A percentile compares a stretch with the other conserved stretches of the same genome.
These are phyloP conservation scores for Drosophila pruinosa DNA, from an alignment of 1,140 invertebrate species.

Conservation along the genomic window DNA sequence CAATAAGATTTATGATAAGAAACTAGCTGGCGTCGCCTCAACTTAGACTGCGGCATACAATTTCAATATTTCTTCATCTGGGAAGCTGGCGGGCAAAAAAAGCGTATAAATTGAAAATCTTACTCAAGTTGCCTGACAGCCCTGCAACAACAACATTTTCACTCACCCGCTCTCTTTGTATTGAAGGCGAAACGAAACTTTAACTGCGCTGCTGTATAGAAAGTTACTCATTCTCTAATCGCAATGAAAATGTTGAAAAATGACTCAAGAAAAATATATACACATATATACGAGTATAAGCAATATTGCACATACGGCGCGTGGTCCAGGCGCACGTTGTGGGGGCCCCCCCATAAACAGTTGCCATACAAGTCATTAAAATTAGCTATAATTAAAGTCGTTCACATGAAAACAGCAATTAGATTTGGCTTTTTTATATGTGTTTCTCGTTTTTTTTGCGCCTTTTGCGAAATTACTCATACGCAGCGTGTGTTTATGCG, in stretches of 20 bases:
- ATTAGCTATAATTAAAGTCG: conserved; percentile 69
- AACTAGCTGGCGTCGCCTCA: conserved; percentile 53
- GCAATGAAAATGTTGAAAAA: conserved; percentile 11
- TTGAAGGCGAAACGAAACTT: conserved; percentile 52
- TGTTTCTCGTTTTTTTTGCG: neutral
- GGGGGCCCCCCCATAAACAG: conserved; percentile 36
- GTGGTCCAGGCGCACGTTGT: conserved; percentile 31
- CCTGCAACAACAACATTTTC: neutral
- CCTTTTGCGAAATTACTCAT: conserved; percentile 41
- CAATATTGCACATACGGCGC: conserved; percentile 61
- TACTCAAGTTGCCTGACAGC: conserved; percentile 65
- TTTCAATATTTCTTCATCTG: conserved; percentile 78
- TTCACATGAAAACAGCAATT: conserved; percentile 59
- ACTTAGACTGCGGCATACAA: conserved; percentile 43
- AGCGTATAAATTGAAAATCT: conserved; percentile 72
- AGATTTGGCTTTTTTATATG: conserved; percentile 29
- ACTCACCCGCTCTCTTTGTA: conserved; percentile 33
- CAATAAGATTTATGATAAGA: conserved; percentile 71
- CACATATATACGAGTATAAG: too few species aligned
- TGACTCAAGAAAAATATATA: too few species aligned
- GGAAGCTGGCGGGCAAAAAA: conserved; percentile 4
- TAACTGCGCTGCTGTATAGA: neutral
- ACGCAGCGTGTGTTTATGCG: conserved; percentile 32
- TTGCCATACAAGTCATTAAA: conserved; percentile 66
- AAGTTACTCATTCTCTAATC: conserved; percentile 1